phyloP scores from a whole-genome alignment of 2,113 vertebrate species.

The Clarias batrachus region DNA sequence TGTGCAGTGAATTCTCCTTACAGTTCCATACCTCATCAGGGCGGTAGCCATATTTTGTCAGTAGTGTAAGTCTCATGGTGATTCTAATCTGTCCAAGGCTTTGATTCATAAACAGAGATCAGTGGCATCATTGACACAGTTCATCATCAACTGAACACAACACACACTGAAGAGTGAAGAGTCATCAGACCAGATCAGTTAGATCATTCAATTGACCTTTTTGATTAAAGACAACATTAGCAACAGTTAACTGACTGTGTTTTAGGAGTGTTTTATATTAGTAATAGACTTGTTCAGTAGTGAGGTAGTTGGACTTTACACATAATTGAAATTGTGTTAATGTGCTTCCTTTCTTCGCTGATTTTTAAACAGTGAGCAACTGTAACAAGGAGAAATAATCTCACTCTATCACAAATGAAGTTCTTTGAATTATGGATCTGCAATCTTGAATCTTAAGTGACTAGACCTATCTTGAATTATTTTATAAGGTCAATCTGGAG shows the following conservation, averaged over 20 bases:
- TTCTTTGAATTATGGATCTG: no score
- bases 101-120: constrained; percentile 42
- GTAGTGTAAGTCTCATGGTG: neutral
- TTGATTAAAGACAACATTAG: neutral
- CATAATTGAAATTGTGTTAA: no score
- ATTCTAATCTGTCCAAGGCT: neutral
- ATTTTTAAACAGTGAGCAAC: no score
- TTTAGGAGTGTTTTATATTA: neutral
- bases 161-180: constrained; percentile 8
- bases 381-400: no score
- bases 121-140: constrained; percentile 54
- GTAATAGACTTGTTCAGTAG: neutral
- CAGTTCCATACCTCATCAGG: constrained; percentile 48
- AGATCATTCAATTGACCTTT: neutral
- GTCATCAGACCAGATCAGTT: neutral
- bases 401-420: no score
- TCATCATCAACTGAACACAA: constrained; percentile 60
- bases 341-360: no score
- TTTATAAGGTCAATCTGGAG: no score
- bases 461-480: neutral
- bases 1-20: constrained; percentile 50
- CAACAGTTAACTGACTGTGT: neutral
- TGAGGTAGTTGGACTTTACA: neutral
- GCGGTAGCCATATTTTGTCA: constrained; percentile 29
- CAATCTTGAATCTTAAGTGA: no score